Conservation (phyloP, 2,888 invertebrate species). For the Serripes groenlandicus region DNA sequence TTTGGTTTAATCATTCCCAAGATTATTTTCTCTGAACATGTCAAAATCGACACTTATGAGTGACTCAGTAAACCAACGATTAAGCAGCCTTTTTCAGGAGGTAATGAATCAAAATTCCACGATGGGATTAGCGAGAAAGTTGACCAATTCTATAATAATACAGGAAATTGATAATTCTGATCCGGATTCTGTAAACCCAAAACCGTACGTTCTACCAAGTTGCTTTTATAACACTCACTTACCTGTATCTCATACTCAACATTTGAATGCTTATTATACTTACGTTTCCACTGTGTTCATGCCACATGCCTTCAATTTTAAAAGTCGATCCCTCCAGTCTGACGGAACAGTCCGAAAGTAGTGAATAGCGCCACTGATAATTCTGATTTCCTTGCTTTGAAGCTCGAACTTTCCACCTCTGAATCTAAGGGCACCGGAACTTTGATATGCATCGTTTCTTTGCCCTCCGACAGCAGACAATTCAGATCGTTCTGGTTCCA, state of each 20-base stretch:
- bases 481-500: background rate
- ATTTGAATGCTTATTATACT: slow-evolving; percentile 40
- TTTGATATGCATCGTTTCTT: slow-evolving; percentile 50
- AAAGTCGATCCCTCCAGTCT: slow-evolving; percentile 83
- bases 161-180: too few relatives aligned
- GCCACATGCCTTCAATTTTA: slow-evolving; percentile 84
- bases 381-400: slow-evolving; percentile 75
- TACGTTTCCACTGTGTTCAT: slow-evolving; percentile 85
- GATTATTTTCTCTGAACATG: too few relatives aligned
- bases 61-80: too few relatives aligned
- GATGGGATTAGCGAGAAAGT: too few relatives aligned
- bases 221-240: too few relatives aligned
- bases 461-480: background rate
- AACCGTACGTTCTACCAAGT: too few relatives aligned
- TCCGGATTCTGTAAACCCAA: too few relatives aligned
- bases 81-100: too few relatives aligned
- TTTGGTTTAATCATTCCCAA: too few relatives aligned
- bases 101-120: too few relatives aligned
- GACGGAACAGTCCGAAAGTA: slow-evolving; percentile 83
- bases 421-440: slow-evolving; percentile 67
- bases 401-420: slow-evolving; percentile 77
- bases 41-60: too few relatives aligned
- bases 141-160: too few relatives aligned
- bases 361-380: slow-evolving; percentile 85
- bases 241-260: background rate